These are phyloP conservation scores for Sitta carolinensis DNA, from an alignment of 2,797 vertebrate species.

Conservation along the genomic window DNA sequence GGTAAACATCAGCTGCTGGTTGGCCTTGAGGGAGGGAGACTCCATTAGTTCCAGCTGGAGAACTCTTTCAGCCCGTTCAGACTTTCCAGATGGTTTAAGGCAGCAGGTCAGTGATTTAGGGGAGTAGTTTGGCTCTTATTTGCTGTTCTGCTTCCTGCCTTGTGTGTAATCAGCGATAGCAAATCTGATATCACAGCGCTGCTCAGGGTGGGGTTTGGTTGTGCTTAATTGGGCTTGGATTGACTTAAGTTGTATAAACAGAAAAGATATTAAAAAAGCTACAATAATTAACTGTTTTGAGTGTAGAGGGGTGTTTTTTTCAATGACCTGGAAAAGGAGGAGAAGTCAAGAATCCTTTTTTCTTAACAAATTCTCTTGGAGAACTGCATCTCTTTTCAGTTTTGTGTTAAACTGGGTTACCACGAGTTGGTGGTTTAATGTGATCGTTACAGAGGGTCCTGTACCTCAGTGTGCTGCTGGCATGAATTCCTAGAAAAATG, in stretches of 20 bases:
- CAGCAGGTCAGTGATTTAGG: slow-evolving; percentile 44
- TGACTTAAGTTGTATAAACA: not conserved
- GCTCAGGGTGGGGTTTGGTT: not conserved
- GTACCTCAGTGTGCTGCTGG: not conserved
- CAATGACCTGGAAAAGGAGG: not conserved
- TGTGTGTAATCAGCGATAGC: not conserved
- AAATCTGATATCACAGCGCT: not conserved
- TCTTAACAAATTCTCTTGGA: not conserved
- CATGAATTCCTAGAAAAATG: not conserved
- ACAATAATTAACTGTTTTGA: not conserved
- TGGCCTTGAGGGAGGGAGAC: slow-evolving; percentile 16
- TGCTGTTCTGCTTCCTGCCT: not conserved
- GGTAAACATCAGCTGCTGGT: slow-evolving; percentile 58
- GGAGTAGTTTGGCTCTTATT: not conserved
- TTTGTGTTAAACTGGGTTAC: not conserved
- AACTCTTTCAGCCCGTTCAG: slow-evolving; percentile 9
- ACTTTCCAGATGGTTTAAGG: slow-evolving; percentile 8
- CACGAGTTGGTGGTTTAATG: not conserved
- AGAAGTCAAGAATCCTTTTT: not conserved
- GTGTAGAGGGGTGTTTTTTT: not conserved
- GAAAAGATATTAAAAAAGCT: not conserved
- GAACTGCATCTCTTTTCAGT: not conserved
- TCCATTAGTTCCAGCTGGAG: slow-evolving; percentile 56
- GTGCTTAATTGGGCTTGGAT: not conserved
- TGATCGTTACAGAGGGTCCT: fast-evolving